Base-by-base conservation (phyloP, 2,113 vertebrate genomes). In the Phasianus colchicus region DNA sequence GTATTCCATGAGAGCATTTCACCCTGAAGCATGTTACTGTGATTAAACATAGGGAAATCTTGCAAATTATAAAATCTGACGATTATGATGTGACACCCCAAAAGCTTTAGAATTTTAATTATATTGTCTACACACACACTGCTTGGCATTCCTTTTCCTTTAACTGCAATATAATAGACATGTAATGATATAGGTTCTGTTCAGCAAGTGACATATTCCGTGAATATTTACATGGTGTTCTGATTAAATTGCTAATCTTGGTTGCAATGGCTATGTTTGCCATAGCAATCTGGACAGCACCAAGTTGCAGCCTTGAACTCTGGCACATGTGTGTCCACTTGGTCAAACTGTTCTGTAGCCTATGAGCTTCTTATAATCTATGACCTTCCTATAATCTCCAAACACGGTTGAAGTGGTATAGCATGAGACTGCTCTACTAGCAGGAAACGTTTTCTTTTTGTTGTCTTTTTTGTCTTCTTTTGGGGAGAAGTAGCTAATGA, bases 211-310 rank as follows among this genome's bases (percentile, higher is more conserved):
- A 74, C n/a, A 85, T 5, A 55, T 20, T 16, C 64, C 61, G 75
- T 48, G 15, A 77, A 88, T 89, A 17, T 88, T 90, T 91, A 88
- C 79, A 86, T 18, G 0, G 9, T 40, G 34, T 77, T 86, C 87
- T 95, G 85, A 91, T 86, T 83, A 88, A 92, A 81, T 78, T 86
- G 47, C 52, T 96, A 86, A 71, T 83, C 65, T 32, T 72, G 7
- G 43, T 90, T 66, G 69, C 66, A 80, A 4, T 16, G 67, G 83
- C 40, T 60, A 52, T 0, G 0, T 84, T 88, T 79, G 66, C 70
- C 54, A 40, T 77, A 63, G 64, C 34, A 76, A 77, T 67, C 38
- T 54, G 32, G 70, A 90, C 55, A 92, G 69, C 45, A 67, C 45
- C 40, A 70, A 48, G 67, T 92, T 79, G 86, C 29, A 83, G 45